Evolutionary conservation across 2,113 vertebrate genomes (phyloP).

Genomic region (Cheirogaleus medius): DNA sequence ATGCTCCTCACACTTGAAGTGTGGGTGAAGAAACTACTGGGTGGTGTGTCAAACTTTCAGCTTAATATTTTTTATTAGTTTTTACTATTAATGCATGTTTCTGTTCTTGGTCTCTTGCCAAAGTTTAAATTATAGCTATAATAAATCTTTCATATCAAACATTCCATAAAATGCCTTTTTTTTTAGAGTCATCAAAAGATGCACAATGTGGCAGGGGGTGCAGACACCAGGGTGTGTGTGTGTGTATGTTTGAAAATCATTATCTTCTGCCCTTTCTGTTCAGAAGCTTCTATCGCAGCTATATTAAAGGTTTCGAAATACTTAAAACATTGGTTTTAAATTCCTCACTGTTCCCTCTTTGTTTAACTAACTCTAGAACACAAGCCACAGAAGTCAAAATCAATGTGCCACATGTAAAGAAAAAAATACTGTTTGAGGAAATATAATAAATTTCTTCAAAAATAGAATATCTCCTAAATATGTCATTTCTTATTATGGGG

Average conservation of each 20-base stretch:
- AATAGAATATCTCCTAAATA: not conserved
- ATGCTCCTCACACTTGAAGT: not conserved
- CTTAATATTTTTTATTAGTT: constrained; percentile 57
- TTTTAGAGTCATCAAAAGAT: not conserved
- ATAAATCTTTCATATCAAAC: constrained; percentile 14
- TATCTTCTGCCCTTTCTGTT: not conserved
- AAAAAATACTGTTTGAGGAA: not conserved
- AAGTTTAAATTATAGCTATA: constrained; percentile 44
- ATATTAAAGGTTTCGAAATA: not conserved
- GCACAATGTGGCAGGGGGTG: not conserved
- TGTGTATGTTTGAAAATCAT: not conserved
- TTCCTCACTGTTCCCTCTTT: not conserved
- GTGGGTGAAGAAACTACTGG: not conserved
- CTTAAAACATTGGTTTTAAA: not conserved
- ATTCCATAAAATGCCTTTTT: not conserved
- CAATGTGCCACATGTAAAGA: not conserved
- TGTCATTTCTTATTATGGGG: not conserved
- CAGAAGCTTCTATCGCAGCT: not conserved
- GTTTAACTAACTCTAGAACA: not conserved
- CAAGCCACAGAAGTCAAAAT: not conserved
- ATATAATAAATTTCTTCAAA: constrained; percentile 4
- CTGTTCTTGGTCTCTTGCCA: not conserved
- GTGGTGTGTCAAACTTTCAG: not conserved
- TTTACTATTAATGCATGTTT: constrained; percentile 33
- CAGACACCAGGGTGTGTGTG: too few species aligned